Evolutionary conservation across 2,797 vertebrate species (phyloP).

Genomic region (Rhinichthys osculus): DNA sequence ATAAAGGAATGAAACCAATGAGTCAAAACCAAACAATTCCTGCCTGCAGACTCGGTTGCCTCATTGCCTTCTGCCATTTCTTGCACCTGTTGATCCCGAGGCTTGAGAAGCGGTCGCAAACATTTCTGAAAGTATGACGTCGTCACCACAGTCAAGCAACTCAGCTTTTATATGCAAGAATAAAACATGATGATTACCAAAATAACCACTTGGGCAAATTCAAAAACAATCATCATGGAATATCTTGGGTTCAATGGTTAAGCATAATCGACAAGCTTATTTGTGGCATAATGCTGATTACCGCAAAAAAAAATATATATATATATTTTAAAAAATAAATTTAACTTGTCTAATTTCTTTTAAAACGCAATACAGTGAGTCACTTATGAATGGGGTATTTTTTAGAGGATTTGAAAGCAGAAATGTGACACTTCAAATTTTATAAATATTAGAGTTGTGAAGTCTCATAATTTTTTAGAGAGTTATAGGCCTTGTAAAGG

Average conservation of each 20-base stretch:
- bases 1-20: slow-evolving; percentile 57
- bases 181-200: slow-evolving; percentile 19
- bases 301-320: background rate
- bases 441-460: background rate
- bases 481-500: background rate
- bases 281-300: background rate
- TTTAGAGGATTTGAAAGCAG: background rate
- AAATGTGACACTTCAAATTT: background rate
- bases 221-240: slow-evolving; percentile 1
- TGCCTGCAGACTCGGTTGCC: slow-evolving; percentile 42
- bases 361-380: background rate
- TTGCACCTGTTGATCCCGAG: slow-evolving; percentile 46
- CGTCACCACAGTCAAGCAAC: background rate
- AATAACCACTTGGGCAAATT: background rate
- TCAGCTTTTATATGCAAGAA: slow-evolving; percentile 23
- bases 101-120: slow-evolving; percentile 28
- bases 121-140: slow-evolving; percentile 42
- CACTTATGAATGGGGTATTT: background rate
- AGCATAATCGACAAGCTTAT: background rate
- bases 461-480: too few relatives aligned
- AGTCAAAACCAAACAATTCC: slow-evolving; percentile 55
- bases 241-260: background rate
- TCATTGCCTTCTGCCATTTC: slow-evolving; percentile 40
- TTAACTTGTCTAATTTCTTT: background rate
- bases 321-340: too few relatives aligned